These are phyloP conservation scores for Tribolium madens DNA, from an alignment of 1,140 invertebrate species.

Conservation along the genomic window DNA sequence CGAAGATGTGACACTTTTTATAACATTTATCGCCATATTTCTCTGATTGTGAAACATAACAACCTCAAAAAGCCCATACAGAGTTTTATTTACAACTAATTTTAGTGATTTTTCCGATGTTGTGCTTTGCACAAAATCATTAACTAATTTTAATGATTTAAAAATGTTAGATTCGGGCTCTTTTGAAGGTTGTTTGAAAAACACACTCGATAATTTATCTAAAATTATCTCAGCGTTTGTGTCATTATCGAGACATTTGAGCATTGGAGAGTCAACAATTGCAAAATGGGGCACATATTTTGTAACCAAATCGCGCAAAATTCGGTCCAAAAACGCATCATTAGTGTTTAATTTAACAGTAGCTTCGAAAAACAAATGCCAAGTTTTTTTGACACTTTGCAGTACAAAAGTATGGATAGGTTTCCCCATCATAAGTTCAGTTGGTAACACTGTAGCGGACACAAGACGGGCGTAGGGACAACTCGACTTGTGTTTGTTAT, in stretches of 20 bases:
- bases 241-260: slow-evolving; percentile 51
- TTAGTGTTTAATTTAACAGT: slow-evolving; percentile 54
- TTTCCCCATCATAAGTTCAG: slow-evolving; percentile 59
- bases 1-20: slow-evolving; percentile 53
- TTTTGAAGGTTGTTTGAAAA: slow-evolving; percentile 56
- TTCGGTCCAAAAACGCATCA: slow-evolving; percentile 61
- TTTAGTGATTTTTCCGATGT: slow-evolving; percentile 44
- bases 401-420: slow-evolving; percentile 52
- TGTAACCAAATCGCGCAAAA: slow-evolving; percentile 58
- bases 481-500: slow-evolving; percentile 56
- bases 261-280: slow-evolving; percentile 56
- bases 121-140: slow-evolving; percentile 53
- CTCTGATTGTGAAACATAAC: slow-evolving; percentile 59
- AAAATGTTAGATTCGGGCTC: slow-evolving; percentile 57
- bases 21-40: slow-evolving; percentile 53
- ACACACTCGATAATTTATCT: slow-evolving; percentile 57
- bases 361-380: slow-evolving; percentile 60
- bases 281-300: slow-evolving; percentile 61
- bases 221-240: slow-evolving; percentile 52
- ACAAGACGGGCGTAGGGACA: slow-evolving; percentile 58
- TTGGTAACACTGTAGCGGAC: slow-evolving; percentile 56
- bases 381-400: slow-evolving; percentile 58
- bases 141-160: slow-evolving; percentile 60
- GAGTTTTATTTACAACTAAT: slow-evolving; percentile 54
- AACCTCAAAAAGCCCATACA: slow-evolving; percentile 59